A percentile compares a stretch with the other conserved stretches of the same genome.
These are phyloP conservation scores for Physella acuta DNA, from an alignment of 1,140 invertebrate genomes.

Conservation along the genomic window DNA sequence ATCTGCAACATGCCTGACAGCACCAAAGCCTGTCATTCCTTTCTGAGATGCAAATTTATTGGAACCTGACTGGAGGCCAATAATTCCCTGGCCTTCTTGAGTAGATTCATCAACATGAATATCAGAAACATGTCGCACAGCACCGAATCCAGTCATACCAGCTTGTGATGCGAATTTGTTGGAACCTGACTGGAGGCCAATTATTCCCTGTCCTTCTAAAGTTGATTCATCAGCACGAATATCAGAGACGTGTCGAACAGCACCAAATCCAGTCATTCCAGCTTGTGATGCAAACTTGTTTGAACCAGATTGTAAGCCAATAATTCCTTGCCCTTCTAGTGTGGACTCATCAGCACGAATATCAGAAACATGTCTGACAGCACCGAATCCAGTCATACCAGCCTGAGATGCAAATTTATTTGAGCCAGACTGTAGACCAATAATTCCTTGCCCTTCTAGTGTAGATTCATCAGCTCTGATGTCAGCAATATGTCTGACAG, in stretches of 20 bases:
- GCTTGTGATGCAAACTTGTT: not conserved
- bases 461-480: constrained; percentile 36
- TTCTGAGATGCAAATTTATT: constrained; percentile 71
- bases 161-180: not conserved
- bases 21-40: constrained; percentile 72
- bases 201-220: not conserved
- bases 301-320: not conserved
- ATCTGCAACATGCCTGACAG: constrained; percentile 44
- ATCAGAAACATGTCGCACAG: constrained; percentile 45
- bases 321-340: not conserved
- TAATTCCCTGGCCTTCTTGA: constrained; percentile 72
- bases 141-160: constrained; percentile 31
- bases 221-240: constrained; percentile 48
- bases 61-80: constrained; percentile 86
- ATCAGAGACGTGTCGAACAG: not conserved
- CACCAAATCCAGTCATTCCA: not conserved
- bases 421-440: constrained; percentile 86
- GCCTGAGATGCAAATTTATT: constrained; percentile 72
- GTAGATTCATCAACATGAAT: constrained; percentile 35
- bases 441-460: constrained; percentile 71
- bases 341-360: not conserved
- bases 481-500: constrained; percentile 44
- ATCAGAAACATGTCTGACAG: not conserved
- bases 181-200: not conserved
- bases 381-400: constrained; percentile 66